These are phyloP conservation scores for Scopus umbretta DNA, from an alignment of 2,113 vertebrate species.

Conservation along the genomic window DNA sequence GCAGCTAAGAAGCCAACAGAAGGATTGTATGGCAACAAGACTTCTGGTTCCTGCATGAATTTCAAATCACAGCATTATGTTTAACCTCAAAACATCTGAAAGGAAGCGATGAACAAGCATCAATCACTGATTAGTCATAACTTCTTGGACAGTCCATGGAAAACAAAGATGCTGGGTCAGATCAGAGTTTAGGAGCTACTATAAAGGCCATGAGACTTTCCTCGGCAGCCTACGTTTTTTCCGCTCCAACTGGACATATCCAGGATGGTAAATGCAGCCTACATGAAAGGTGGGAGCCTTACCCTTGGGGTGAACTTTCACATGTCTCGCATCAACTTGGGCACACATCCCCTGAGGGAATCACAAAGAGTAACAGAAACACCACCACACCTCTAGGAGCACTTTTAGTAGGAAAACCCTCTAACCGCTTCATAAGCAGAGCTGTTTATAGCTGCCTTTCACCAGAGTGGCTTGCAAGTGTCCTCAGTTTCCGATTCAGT, in stretches of 20 bases:
- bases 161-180: background rate
- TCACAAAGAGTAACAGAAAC: background rate
- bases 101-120: background rate
- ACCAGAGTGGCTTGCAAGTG: background rate
- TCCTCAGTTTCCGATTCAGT: background rate
- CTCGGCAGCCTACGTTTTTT: background rate
- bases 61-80: background rate
- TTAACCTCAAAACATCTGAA: conserved; percentile 37
- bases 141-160: background rate
- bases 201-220: background rate
- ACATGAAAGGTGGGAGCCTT: background rate
- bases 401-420: background rate
- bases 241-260: background rate
- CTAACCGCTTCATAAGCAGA: background rate
- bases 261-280: background rate
- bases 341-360: background rate
- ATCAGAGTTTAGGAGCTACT: background rate
- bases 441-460: background rate
- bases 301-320: background rate
- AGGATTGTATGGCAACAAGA: conserved; percentile 41
- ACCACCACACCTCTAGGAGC: background rate
- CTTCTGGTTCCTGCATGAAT: conserved; percentile 11
- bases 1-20: conserved; percentile 44
- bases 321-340: background rate
- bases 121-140: background rate